Evolutionary conservation across 2,797 vertebrate genomes (phyloP).

Genomic region (Danio kyathit): DNA sequence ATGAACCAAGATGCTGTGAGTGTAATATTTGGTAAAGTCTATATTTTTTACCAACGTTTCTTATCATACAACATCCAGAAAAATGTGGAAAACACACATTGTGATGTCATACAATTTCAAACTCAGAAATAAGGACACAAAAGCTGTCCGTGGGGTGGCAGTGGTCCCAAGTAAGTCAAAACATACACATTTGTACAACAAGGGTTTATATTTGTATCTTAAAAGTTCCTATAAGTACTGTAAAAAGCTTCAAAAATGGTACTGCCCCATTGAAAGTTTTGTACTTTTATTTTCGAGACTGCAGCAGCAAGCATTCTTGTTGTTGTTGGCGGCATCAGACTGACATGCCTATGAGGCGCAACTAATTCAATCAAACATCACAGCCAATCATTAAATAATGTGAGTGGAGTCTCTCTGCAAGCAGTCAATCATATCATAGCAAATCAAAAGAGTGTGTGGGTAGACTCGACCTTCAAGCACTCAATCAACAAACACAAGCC

Average conservation of each 20-base stretch:
- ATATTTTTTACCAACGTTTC: neutral
- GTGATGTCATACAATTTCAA: neutral
- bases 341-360: no score
- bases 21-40: constrained; percentile 8
- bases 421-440: no score
- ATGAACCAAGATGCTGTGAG: constrained; percentile 11
- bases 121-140: neutral
- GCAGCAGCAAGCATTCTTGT: no score
- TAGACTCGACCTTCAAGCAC: no score
- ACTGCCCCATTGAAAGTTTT: neutral
- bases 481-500: no score
- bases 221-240: neutral
- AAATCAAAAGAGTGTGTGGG: no score
- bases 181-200: neutral
- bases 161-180: neutral
- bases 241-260: neutral
- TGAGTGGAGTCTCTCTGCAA: no score
- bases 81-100: neutral
- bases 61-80: neutral
- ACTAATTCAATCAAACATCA: no score
- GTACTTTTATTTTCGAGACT: neutral
- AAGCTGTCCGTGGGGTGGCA: neutral
- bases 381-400: no score
- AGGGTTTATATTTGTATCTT: neutral
- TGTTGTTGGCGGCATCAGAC: no score